Base-by-base conservation (phyloP, 35 echinoderm and acorn worm genomes). In the Apostichopus parvimensis region DNA sequence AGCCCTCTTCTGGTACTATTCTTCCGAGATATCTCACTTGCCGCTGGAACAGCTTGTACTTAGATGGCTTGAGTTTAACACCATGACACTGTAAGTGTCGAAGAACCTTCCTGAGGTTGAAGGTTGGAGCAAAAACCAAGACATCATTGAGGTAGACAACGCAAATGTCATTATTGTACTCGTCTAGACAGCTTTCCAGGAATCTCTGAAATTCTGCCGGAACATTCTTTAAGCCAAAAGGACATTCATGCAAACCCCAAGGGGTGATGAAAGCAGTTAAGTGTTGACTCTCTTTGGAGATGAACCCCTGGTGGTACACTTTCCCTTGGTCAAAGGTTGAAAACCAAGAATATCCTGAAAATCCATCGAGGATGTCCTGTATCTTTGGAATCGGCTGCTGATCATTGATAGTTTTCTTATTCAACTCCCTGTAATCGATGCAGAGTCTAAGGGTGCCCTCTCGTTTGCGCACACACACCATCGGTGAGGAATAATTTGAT, bases 241-340 rank as follows among this genome's bases (percentile, higher is more conserved):
- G 90, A 92, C 94, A 95, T 52, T 95, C 92, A 66, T 95, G 84
- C 25, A 96, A 60, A 1, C 95, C 95, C 82, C 91, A 95, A 0
- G 91, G 91, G 3, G 94, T 93, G n/a, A 95, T 66, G 11, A 96
- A 91, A 9, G 92, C 87, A 4, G 86, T 95, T 1, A 90, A 24
- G 12, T 86, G 92, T 73, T 77, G 15, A 21, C 92, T 72, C 13
- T 90, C 79, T n/a, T 95, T 60, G 8, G 62, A 62, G 76, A 96
- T 92, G 53, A 91, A 93, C 6, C 95, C 95, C 61, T 94, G 92
- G 77, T 96, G 95, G 75, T 96, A 93, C 6, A 82, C 92, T 77
- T 95, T 96, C 6, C 95, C 95, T 53, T 79, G 57, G 20, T 94
- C 87, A 12, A 85, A 25, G 5, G 93, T 94, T 12, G 90, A 92